Conservation (phyloP, 2,113 vertebrate species). For the Cygnus atratus region DNA sequence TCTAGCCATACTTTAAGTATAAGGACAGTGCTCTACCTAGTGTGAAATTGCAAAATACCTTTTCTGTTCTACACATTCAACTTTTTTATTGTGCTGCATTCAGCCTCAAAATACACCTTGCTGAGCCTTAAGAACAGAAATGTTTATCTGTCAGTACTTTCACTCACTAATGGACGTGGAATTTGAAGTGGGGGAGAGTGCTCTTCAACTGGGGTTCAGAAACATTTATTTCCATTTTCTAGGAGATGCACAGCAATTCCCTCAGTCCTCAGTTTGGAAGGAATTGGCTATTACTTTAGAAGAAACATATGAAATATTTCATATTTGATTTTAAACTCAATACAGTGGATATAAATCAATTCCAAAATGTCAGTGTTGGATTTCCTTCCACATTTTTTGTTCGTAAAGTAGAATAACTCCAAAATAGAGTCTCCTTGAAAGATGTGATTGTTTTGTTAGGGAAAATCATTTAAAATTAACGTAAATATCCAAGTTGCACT, state of each 20-base stretch:
- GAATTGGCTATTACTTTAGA: conserved; percentile 19
- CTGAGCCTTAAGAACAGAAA: not conserved
- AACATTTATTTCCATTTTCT: conserved; percentile 33
- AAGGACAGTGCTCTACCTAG: not conserved
- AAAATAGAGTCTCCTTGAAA: not conserved
- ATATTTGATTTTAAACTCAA: conserved; percentile 28
- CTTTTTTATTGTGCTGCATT: not conserved
- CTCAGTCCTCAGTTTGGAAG: conserved; percentile 7
- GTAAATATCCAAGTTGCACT: not conserved
- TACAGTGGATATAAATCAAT: conserved; percentile 37
- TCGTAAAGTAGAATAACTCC: conserved; percentile 3
- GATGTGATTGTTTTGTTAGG: not conserved
- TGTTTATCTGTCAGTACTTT: not conserved
- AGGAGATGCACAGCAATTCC: not conserved
- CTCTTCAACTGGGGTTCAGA: not conserved
- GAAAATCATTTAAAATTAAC: not conserved
- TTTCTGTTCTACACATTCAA: not conserved
- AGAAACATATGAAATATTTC: not conserved
- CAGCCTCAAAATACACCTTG: not conserved
- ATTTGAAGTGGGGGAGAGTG: not conserved
- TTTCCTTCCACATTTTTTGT: conserved; percentile 26
- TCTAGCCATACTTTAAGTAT: not conserved
- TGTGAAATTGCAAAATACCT: not conserved
- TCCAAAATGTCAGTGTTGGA: not conserved
- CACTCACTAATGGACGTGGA: not conserved